Evolutionary conservation across 2,888 invertebrate species (phyloP).

Genomic region (Petrophora chlorosata): DNA sequence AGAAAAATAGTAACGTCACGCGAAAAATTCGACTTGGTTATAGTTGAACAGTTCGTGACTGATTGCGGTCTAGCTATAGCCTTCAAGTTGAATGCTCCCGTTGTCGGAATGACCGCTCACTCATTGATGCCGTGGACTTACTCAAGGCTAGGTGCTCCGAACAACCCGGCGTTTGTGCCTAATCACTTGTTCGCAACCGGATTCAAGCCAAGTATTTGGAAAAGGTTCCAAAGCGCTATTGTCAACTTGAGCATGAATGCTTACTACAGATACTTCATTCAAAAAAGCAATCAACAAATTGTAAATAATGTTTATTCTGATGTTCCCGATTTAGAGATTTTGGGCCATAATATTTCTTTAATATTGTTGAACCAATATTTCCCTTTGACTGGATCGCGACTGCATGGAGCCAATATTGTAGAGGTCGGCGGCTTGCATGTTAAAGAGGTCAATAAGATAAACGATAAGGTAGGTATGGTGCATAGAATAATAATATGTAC

Average conservation of each 20-base stretch:
- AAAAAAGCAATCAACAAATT: constrained; percentile 44
- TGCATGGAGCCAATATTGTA: constrained; percentile 71
- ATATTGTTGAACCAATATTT: constrained; percentile 78
- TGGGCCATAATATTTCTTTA: constrained; percentile 51
- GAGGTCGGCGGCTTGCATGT: constrained; percentile 82
- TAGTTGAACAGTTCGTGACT: constrained; percentile 81
- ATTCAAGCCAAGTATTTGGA: constrained; percentile 63
- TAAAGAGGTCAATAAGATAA: constrained; percentile 23
- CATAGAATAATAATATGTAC: no score
- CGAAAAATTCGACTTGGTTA: constrained; percentile 78
- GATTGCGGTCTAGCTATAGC: constrained; percentile 83
- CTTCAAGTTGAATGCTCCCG: constrained; percentile 76
- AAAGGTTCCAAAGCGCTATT: constrained; percentile 68
- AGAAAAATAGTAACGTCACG: constrained; percentile 42
- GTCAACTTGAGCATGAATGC: constrained; percentile 45
- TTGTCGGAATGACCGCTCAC: constrained; percentile 79
- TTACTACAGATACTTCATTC: constrained; percentile 43
- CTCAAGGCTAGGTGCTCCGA: constrained; percentile 81
- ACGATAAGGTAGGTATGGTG: constrained; percentile 34
- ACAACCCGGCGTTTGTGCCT: constrained; percentile 81
- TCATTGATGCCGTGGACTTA: constrained; percentile 82
- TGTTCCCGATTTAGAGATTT: constrained; percentile 44
- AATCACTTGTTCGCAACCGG: constrained; percentile 75
- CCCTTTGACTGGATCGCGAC: constrained; percentile 74
- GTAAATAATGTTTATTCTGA: constrained; percentile 43